A percentile compares a stretch with the other conserved stretches of the same genome.
These are phyloP conservation scores for Pachycephala philippinensis DNA, from an alignment of 2,113 vertebrate genomes.

Conservation along the genomic window DNA sequence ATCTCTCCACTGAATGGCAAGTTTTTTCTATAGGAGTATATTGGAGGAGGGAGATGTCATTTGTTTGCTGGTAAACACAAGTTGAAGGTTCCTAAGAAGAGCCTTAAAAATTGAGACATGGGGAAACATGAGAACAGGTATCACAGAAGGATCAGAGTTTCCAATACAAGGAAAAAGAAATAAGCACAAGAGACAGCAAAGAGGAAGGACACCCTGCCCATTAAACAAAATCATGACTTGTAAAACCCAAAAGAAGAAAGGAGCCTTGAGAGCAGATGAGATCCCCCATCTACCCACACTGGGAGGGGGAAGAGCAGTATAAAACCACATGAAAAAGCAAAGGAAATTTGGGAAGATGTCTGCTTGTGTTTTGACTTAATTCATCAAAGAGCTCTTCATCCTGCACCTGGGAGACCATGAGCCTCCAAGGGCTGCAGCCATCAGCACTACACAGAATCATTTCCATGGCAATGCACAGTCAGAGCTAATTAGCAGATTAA, in stretches of 20 bases:
- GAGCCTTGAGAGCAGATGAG: not conserved
- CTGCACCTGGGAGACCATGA: not conserved
- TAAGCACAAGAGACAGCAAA: not conserved
- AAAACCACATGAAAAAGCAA: not conserved
- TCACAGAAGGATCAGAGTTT: not conserved
- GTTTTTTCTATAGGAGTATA: rapidly evolving
- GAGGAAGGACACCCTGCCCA: not conserved
- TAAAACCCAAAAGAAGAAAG: not conserved
- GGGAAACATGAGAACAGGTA: not conserved
- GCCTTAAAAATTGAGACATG: not conserved
- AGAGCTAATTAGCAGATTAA: not conserved
- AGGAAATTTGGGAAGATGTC: not conserved
- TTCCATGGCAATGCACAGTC: not conserved
- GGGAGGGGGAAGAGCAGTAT: rapidly evolving
- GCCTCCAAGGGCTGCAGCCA: not conserved
- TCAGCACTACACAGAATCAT: not conserved
- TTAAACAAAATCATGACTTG: not conserved
- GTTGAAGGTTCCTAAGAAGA: not conserved
- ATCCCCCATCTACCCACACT: rapidly evolving
- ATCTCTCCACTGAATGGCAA: not conserved
- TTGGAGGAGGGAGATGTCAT: not conserved
- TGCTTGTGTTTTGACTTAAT: not conserved
- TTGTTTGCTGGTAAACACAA: not conserved
- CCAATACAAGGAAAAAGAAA: not conserved
- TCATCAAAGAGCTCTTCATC: not conserved